A percentile compares a stretch with the other conserved stretches of the same genome.
Conservation (phyloP, 2,113 vertebrate species). For the Otocyon megalotis region DNA sequence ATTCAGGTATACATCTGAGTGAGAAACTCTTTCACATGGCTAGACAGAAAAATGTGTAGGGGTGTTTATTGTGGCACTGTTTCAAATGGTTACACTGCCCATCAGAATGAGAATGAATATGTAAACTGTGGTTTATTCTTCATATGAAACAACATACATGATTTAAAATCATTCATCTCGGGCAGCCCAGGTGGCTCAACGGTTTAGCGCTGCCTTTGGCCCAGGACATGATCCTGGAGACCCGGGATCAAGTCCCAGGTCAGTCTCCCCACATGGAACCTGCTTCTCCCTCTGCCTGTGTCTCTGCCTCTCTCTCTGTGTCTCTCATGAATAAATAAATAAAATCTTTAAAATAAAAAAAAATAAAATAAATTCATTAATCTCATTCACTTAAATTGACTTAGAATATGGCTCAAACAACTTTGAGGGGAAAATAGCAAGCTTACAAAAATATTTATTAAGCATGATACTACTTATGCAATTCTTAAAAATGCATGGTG, state of each 20-base stretch:
- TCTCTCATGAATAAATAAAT: no score
- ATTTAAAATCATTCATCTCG: background rate
- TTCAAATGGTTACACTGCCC: background rate
- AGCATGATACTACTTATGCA: background rate
- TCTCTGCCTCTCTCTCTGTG: no score
- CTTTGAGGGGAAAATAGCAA: background rate
- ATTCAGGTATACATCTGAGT: background rate
- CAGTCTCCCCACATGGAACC: no score
- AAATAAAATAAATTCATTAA: background rate
- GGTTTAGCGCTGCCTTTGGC: no score
- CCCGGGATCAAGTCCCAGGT: no score
- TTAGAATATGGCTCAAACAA: background rate
- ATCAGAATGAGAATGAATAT: background rate
- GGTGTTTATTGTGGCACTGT: background rate
- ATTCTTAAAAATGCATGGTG: background rate
- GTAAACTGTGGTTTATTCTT: conserved; percentile 18
- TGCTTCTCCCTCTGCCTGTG: no score
- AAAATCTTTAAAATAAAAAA: no score
- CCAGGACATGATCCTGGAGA: no score
- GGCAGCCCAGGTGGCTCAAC: no score
- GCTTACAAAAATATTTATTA: background rate
- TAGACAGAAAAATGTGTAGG: background rate
- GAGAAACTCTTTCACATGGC: background rate
- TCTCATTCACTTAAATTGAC: background rate
- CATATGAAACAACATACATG: background rate